Conservation (phyloP, 1,140 invertebrate genomes). For the Lucilia cuprina region DNA sequence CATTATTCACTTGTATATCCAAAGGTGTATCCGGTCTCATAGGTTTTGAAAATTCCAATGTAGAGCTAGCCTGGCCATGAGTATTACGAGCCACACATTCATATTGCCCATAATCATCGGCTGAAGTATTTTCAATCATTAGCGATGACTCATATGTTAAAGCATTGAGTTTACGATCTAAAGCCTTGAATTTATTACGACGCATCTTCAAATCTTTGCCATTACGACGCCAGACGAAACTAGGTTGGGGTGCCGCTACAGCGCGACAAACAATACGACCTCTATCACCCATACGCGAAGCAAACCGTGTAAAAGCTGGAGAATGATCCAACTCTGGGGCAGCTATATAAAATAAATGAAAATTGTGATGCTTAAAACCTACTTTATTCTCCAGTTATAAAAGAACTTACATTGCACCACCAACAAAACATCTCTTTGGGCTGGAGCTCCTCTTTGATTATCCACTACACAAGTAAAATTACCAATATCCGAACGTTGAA, state of each 20-base stretch:
- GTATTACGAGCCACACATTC: slow-evolving; percentile 89
- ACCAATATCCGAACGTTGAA: slow-evolving; percentile 84
- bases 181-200: slow-evolving; percentile 52
- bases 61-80: slow-evolving; percentile 79
- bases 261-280: slow-evolving; percentile 83
- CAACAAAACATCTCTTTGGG: slow-evolving; percentile 68
- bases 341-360: slow-evolving; percentile 65
- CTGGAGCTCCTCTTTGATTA: slow-evolving; percentile 85
- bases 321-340: slow-evolving; percentile 86
- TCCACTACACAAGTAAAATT: slow-evolving; percentile 88
- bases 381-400: neutral
- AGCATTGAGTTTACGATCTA: slow-evolving; percentile 58
- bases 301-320: slow-evolving; percentile 81
- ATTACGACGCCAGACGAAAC: slow-evolving; percentile 82
- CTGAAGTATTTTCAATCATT: slow-evolving; percentile 78
- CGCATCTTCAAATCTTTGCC: slow-evolving; percentile 63
- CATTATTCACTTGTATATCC: slow-evolving; percentile 77
- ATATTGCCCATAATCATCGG: slow-evolving; percentile 87
- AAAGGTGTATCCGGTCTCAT: slow-evolving; percentile 85
- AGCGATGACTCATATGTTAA: slow-evolving; percentile 80
- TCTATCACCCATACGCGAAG: slow-evolving; percentile 82
- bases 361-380: slow-evolving; percentile 19
- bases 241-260: slow-evolving; percentile 79
- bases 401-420: slow-evolving; percentile 81
- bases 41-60: slow-evolving; percentile 81